These are phyloP conservation scores for Epizoanthus fatuus DNA, from an alignment of 92 coral and sea anemone genomes.

Conservation along the genomic window DNA sequence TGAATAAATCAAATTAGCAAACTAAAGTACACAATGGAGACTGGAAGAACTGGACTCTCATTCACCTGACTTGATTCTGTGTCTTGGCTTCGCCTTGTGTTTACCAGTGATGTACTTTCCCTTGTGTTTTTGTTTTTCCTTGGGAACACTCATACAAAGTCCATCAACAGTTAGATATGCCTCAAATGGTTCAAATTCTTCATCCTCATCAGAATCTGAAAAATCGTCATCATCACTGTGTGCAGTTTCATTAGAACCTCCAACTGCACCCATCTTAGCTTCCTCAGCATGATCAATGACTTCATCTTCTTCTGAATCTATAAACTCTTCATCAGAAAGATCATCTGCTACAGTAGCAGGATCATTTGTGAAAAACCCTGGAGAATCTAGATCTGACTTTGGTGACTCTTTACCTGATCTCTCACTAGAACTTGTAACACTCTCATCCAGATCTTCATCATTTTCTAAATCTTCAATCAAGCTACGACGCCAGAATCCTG, in stretches of 20 bases:
- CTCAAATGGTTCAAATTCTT: conserved; percentile 61
- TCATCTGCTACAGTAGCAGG: conserved; percentile 39
- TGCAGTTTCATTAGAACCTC: conserved; percentile 51
- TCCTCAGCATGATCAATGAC: conserved; percentile 86
- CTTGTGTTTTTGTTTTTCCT: conserved; percentile 55
- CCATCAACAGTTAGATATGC: conserved; percentile 83
- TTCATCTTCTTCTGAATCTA: conserved; percentile 90
- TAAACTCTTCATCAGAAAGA: conserved; percentile 73
- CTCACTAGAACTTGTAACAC: conserved; percentile 68
- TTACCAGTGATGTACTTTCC: conserved; percentile 48
- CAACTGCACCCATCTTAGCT: conserved; percentile 86
- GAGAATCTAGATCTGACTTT: conserved; percentile 31
- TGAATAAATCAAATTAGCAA: too few species aligned
- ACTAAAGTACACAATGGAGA: too few species aligned
- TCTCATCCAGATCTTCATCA: conserved; percentile 82
- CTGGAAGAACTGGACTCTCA: background rate
- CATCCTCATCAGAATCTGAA: conserved; percentile 60
- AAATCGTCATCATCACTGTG: conserved; percentile 21
- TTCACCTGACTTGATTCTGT: conserved; percentile 75
- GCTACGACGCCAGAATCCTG: conserved; percentile 85
- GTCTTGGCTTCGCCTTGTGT: conserved; percentile 23
- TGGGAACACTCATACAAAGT: conserved; percentile 79
- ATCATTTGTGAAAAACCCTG: conserved; percentile 39
- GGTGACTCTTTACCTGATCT: conserved; percentile 46
- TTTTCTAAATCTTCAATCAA: conserved; percentile 89